These are phyloP conservation scores for Diplodus puntazzo DNA, from an alignment of 2,797 vertebrate genomes.

Conservation along the genomic window DNA sequence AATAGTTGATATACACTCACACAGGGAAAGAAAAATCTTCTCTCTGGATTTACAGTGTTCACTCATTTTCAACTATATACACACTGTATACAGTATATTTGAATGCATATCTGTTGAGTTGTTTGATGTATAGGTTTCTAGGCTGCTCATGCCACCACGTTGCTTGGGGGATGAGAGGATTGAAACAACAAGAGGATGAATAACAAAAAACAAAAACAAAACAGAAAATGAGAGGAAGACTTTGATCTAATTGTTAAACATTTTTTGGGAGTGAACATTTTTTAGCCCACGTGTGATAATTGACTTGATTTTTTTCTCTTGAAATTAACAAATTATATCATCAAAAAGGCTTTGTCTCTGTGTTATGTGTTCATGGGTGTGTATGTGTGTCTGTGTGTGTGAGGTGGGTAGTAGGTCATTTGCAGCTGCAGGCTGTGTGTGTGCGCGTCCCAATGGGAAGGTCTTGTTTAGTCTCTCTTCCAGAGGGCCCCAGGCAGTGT, in stretches of 20 bases:
- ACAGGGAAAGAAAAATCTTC: not conserved
- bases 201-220: constrained; percentile 29
- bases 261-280: constrained; percentile 78
- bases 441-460: constrained; percentile 87
- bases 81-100: constrained; percentile 7
- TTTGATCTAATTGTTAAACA: constrained; percentile 85
- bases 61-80: not conserved
- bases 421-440: constrained; percentile 88
- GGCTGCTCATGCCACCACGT: constrained; percentile 36
- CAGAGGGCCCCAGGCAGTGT: constrained; percentile 89
- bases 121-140: constrained; percentile 31
- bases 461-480: constrained; percentile 93
- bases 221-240: constrained; percentile 32
- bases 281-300: constrained; percentile 83
- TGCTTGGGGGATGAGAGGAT: constrained; percentile 28
- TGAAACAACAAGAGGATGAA: constrained; percentile 44
- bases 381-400: constrained; percentile 68
- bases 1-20: not conserved
- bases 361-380: constrained; percentile 60
- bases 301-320: constrained; percentile 71
- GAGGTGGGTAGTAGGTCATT: constrained; percentile 89
- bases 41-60: not conserved
- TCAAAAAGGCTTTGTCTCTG: constrained; percentile 82
- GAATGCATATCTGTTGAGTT: constrained; percentile 2
- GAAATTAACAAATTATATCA: constrained; percentile 89